Conservation (phyloP, 2,113 vertebrate species). For the Paramisgurnus dabryanus region DNA sequence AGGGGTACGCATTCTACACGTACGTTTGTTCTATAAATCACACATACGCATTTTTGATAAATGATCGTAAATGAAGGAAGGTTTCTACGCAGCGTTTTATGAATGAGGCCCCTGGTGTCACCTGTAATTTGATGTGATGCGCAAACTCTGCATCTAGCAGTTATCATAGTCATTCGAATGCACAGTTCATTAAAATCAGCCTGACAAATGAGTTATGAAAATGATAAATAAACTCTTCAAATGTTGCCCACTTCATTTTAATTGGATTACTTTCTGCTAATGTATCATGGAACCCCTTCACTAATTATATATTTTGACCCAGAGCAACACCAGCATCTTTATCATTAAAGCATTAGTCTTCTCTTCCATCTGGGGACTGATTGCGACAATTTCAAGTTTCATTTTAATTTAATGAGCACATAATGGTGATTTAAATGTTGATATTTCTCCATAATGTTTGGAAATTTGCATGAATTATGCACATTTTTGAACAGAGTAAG, state of each 20-base stretch:
- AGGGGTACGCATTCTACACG: no score
- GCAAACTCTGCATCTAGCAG: conserved; percentile 38
- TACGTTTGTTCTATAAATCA: no score
- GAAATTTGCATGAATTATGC: conserved; percentile 24
- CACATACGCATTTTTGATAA: no score
- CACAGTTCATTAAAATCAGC: conserved; percentile 63
- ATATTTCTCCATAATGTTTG: conserved; percentile 2
- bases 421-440: conserved; percentile 32
- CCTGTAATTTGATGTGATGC: conserved; percentile 34
- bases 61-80: no score
- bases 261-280: conserved; percentile 68
- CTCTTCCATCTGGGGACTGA: conserved; percentile 9
- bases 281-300: conserved; percentile 59
- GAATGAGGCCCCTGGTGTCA: neutral
- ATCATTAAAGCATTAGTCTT: conserved; percentile 35
- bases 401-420: conserved; percentile 32
- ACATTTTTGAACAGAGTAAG: neutral
- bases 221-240: conserved; percentile 49
- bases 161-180: conserved; percentile 48
- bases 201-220: conserved; percentile 55
- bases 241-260: conserved; percentile 60
- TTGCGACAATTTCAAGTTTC: conserved; percentile 22
- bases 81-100: no score
- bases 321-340: conserved; percentile 58
- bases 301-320: conserved; percentile 65